A percentile compares a stretch with the other conserved stretches of the same genome.
Evolutionary conservation across 2,797 vertebrate species (phyloP).

Genomic region (Basileuterus tristriatus): DNA sequence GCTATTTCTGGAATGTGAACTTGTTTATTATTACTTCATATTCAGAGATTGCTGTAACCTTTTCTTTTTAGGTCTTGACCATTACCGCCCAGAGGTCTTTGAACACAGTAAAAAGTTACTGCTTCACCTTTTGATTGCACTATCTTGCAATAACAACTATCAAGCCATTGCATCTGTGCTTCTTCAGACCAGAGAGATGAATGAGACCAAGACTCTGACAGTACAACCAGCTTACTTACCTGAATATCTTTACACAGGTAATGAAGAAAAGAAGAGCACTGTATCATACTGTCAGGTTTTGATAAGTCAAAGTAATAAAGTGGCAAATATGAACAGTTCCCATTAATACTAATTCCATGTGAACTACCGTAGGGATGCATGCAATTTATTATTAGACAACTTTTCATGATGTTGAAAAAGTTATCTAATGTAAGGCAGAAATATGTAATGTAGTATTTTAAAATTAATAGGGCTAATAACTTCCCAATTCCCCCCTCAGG

Average conservation of each 20-base stretch:
- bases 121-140: conserved; percentile 93
- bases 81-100: conserved; percentile 96
- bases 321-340: neutral
- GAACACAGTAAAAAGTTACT: conserved; percentile 96
- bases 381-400: neutral
- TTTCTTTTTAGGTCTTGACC: conserved; percentile 88
- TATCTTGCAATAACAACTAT: conserved; percentile 96
- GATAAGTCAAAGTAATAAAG: neutral
- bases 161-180: conserved; percentile 94
- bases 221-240: conserved; percentile 90
- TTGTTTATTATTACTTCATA: conserved; percentile 46
- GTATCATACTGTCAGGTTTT: neutral
- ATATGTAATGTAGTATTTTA: neutral
- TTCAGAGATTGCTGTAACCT: conserved; percentile 19
- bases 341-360: neutral
- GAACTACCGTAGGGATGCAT: neutral
- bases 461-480: neutral
- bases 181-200: conserved; percentile 92
- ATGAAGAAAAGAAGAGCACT: neutral
- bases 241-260: conserved; percentile 92
- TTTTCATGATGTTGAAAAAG: neutral
- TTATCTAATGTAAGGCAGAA: neutral
- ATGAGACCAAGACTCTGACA: conserved; percentile 93
- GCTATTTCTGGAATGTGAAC: conserved; percentile 53
- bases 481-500: neutral